Evolutionary conservation across 2,113 vertebrate genomes (phyloP).

Genomic region (Pan paniscus): DNA sequence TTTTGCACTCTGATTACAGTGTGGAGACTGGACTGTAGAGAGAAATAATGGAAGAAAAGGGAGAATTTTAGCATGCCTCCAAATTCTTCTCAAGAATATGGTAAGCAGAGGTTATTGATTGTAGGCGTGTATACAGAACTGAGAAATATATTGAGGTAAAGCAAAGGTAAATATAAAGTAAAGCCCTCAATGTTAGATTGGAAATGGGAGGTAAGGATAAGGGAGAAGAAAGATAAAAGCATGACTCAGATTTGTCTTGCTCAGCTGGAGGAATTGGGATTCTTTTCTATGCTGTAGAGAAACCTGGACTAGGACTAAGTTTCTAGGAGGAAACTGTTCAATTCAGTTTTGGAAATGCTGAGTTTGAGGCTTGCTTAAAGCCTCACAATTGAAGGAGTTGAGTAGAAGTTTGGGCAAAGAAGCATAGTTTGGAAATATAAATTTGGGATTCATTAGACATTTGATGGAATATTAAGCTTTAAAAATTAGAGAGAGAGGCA

Average conservation of each 20-base stretch:
- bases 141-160: not conserved
- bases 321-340: not conserved
- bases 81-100: not conserved
- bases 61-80: not conserved
- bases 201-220: not conserved
- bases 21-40: not conserved
- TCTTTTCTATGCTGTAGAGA: not conserved
- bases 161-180: not conserved
- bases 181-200: not conserved
- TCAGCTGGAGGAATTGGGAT: not conserved
- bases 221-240: not conserved
- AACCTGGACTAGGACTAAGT: not conserved
- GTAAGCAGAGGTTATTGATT: not conserved
- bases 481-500: not conserved
- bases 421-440: not conserved
- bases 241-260: not conserved
- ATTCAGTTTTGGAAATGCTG: not conserved
- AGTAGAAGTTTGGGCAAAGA: not conserved
- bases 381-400: not conserved
- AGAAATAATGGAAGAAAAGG: not conserved
- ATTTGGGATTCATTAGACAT: not conserved
- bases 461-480: not conserved
- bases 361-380: not conserved
- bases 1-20: not conserved
- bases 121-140: not conserved